Conservation (phyloP, 2,888 invertebrate species). For the Mamestra brassicae region DNA sequence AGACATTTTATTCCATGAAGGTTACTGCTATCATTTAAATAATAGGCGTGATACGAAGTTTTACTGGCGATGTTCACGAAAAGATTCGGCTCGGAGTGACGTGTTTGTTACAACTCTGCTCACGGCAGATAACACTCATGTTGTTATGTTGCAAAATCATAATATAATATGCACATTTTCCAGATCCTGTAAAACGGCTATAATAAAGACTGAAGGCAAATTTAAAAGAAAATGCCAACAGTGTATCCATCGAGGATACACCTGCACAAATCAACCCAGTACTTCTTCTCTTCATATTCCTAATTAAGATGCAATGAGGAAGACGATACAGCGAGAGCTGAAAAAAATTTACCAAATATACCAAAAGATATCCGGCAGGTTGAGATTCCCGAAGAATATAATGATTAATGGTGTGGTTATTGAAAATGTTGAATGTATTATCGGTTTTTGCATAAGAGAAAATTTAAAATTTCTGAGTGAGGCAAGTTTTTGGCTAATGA, state of each 20-base stretch:
- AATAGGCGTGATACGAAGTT: constrained; percentile 4
- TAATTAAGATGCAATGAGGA: constrained; percentile 12
- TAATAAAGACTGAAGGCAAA: background rate
- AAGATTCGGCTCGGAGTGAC: background rate
- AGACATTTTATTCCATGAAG: constrained; percentile 1
- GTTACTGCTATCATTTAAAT: constrained; percentile 1
- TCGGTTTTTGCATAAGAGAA: background rate
- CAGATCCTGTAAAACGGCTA: background rate
- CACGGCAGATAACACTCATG: constrained; percentile 5
- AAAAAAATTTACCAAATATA: constrained; percentile 10
- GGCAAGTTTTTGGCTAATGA: background rate
- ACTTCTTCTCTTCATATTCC: constrained; percentile 6
- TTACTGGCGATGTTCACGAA: constrained; percentile 3
- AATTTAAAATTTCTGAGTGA: constrained; percentile 5
- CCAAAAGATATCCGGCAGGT: constrained; percentile 3
- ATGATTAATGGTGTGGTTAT: constrained; percentile 3
- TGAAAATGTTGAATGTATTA: too few species aligned
- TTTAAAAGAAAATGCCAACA: constrained; percentile 16
- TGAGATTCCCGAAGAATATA: constrained; percentile 6
- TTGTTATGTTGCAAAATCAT: constrained; percentile 1
- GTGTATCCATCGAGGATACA: background rate
- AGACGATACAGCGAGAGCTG: constrained; percentile 11
- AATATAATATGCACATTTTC: background rate
- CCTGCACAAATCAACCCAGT: constrained; percentile 10
- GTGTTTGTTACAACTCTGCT: constrained; percentile 8